Evolutionary conservation across 2,888 invertebrate genomes (phyloP), one percentile per base, ranked within the genome.

Genomic region (Sepiola atlantica): DNA sequence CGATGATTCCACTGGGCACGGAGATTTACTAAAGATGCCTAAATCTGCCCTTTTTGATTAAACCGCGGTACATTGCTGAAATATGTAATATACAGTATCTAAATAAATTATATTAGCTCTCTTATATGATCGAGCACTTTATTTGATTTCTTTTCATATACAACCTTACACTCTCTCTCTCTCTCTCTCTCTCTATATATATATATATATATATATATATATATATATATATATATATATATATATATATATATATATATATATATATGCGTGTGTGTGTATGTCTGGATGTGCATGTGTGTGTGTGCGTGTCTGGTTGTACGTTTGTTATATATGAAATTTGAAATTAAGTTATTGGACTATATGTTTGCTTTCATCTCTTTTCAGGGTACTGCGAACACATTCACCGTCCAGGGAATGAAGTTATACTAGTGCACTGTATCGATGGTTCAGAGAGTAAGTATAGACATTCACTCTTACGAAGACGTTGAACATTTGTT

Each of bases 331-430:
- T 21, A 57, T 21, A 57, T 18, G 20, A 6, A 57, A 45, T 45
- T 45, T 45, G 0, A 57, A 6, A 57, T 57, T 24, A 6, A 0
- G 0, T 24, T 20, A 57, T 20, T 24, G 6, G 20, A 6, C 6
- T 57, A 57, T 57, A 57, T 57, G 24, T 57, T 20, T 21, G 24
- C 21, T 57, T 57, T 57, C 20, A 6, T 54, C 28, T 92, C 14
- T 54, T 45, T 35, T 92, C 61, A 93, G 93, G 93, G 93, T 93
- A 93, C 57, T 93, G 93, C 14, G 55, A 93, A 35, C 93, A 93
- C 24, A 61, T 93, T 35, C 93, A 93, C 93, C 55, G 61, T 55
- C 32, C 61, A 28, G 93, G 93, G 21, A 93, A 93, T 35, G 93
- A 93, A 24, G 93, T 93, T 16, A 61, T 93, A 35, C 61, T 93